Evolutionary conservation across 2,888 invertebrate genomes (phyloP), one percentile per base, ranked within the genome.

Genomic region (Drosophila lacicola): DNA sequence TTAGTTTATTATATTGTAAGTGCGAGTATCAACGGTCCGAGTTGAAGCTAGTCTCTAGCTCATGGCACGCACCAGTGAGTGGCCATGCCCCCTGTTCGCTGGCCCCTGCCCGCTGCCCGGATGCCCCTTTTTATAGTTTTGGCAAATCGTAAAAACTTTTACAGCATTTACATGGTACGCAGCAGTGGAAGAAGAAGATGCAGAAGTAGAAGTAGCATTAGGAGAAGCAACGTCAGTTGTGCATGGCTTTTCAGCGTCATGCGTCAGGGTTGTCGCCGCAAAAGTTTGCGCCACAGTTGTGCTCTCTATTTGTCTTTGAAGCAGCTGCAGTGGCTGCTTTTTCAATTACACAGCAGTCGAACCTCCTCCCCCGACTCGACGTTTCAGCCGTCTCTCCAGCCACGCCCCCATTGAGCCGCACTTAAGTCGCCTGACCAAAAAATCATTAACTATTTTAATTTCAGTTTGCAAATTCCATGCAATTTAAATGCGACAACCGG

Each of bases 1-100:
- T 88, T 83, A 86, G 83, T 88, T 88, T 83, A 83, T 88, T 83
- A 83, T 88, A 83, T 88, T 88, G 83, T 83, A 82, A 85, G 83
- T 82, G 74, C 77, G 77, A 70, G 71, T 79, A 82, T 77, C 74
- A 82, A 82, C 70, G 58, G 78, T 58, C 67, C 61, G 58, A 80
- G 73, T 44, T 64, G 71, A 53, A 49, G 41, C 55, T 25, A 9
- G 37, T 9, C 54, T 39, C 56, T 46, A 19, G 41, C 65, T 54
- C 39, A 37, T 41, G 65, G 49, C 76, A 76, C 78, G 74, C 78
- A 76, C 53, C 44, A 61, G 56, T 49, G 53, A 57, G 65, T 66
- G 62, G 65, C 42, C 65, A n/a, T 39, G 6, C 29, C 51, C 53
- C 19, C 6, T 1, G 4, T 41, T 39, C 14, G 9, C 6, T 2